Evolutionary conservation across 37 sponge, comb jelly and placozoan genomes (phyloP).

Genomic region (Oopsacas minuta): DNA sequence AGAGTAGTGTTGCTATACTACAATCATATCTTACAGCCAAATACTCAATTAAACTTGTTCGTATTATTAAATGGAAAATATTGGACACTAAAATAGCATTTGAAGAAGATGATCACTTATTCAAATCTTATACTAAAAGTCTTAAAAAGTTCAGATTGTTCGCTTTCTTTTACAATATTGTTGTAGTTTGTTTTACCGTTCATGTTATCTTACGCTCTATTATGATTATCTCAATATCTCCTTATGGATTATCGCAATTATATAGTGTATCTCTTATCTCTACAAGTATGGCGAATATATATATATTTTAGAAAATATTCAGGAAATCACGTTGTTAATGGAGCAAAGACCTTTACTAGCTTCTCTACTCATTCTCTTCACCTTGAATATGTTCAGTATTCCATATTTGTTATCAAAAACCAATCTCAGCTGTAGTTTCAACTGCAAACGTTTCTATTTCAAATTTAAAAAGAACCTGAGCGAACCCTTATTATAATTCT

Average conservation of each 20-base stretch:
- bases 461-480: not conserved
- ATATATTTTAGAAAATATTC: too few relatives aligned
- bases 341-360: too few relatives aligned
- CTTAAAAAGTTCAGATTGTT: not conserved
- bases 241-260: too few relatives aligned
- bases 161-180: not conserved
- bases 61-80: not conserved
- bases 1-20: too few relatives aligned
- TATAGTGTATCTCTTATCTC: too few relatives aligned
- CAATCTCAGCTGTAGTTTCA: not conserved
- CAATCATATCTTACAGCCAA: too few relatives aligned
- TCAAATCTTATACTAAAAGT: not conserved
- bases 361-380: too few relatives aligned
- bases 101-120: not conserved
- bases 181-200: not conserved
- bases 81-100: not conserved
- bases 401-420: not conserved
- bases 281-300: too few relatives aligned
- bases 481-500: not conserved
- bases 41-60: too few relatives aligned
- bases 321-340: too few relatives aligned
- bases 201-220: not conserved
- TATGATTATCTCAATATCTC: too few relatives aligned
- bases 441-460: not conserved
- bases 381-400: not conserved